Evolutionary conservation across 2,888 invertebrate species (phyloP).

Genomic region (Drosophila mettleri): DNA sequence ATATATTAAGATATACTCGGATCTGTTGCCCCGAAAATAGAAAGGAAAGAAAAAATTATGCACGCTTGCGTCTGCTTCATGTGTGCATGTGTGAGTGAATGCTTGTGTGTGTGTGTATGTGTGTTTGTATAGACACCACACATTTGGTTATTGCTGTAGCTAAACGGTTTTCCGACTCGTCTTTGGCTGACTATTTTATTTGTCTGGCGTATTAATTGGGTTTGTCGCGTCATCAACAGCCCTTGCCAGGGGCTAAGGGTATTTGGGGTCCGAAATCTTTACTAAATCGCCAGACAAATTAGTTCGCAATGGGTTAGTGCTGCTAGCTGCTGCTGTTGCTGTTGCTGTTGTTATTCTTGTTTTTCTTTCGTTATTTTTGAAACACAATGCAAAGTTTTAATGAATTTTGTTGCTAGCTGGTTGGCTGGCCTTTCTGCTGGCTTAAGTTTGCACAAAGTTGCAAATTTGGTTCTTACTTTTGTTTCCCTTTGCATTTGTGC

Average conservation of each 20-base stretch:
- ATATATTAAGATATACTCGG: slow-evolving; percentile 50
- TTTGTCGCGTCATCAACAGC: slow-evolving; percentile 77
- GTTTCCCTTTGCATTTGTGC: slow-evolving; percentile 43
- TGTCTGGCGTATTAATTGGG: slow-evolving; percentile 81
- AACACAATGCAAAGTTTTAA: slow-evolving; percentile 75
- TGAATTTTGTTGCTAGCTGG: slow-evolving; percentile 64
- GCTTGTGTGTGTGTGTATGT: slow-evolving; percentile 11
- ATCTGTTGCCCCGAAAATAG: slow-evolving; percentile 40
- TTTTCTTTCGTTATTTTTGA: slow-evolving; percentile 43
- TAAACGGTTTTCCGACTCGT: slow-evolving; percentile 61
- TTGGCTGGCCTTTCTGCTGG: slow-evolving; percentile 56
- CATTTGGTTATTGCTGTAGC: slow-evolving; percentile 76
- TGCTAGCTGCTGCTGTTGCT: neutral
- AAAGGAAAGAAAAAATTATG: slow-evolving; percentile 56
- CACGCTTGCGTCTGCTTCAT: slow-evolving; percentile 59
- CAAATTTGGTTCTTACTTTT: slow-evolving; percentile 60
- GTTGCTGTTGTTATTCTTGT: slow-evolving; percentile 5
- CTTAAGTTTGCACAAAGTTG: slow-evolving; percentile 66
- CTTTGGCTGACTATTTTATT: slow-evolving; percentile 62
- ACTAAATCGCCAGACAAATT: slow-evolving; percentile 76
- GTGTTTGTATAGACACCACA: slow-evolving; percentile 53
- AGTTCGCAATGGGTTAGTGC: slow-evolving; percentile 68
- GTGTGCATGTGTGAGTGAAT: slow-evolving; percentile 2
- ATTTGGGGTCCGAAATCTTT: slow-evolving; percentile 49
- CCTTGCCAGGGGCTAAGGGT: slow-evolving; percentile 6